A percentile compares a stretch with the other conserved stretches of the same genome.
Conservation (phyloP, 2,113 vertebrate species). For the Pyxicephalus adspersus region DNA sequence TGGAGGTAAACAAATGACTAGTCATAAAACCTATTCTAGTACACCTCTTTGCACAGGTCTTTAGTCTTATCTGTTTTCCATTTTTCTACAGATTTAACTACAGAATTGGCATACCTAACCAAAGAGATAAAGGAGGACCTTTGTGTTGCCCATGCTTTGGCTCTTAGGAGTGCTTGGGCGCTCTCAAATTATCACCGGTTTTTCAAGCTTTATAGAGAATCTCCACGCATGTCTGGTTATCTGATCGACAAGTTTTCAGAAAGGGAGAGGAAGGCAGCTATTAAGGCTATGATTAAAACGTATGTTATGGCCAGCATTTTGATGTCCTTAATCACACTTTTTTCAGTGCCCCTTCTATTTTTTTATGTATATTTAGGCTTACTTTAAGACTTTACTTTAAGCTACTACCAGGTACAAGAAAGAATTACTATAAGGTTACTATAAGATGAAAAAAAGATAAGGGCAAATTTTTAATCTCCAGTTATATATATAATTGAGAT, state of each 20-base stretch:
- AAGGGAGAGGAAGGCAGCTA: conserved; percentile 84
- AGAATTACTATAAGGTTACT: too few species aligned
- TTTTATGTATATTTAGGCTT: too few species aligned
- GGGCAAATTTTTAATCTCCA: too few species aligned
- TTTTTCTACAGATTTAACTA: conserved; percentile 79
- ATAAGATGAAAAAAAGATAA: too few species aligned
- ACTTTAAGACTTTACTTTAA: conserved; percentile 6
- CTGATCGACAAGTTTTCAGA: conserved; percentile 94
- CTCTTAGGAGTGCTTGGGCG: conserved; percentile 85
- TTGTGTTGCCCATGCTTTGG: conserved; percentile 84
- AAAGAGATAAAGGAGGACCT: conserved; percentile 79
- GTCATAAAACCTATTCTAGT: neutral
- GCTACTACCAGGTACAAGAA: neutral
- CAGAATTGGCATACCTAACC: conserved; percentile 85
- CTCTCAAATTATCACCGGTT: conserved; percentile 88
- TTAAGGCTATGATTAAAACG: conserved; percentile 92
- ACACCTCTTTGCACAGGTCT: neutral
- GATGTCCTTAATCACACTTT: neutral
- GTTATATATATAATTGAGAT: too few species aligned
- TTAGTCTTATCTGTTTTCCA: neutral
- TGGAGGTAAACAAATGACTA: conserved; percentile 73
- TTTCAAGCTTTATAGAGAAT: conserved; percentile 81
- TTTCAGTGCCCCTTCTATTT: neutral
- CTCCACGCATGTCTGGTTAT: conserved; percentile 89
- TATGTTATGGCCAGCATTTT: conserved; percentile 68